A percentile compares a stretch with the other conserved stretches of the same genome.
Conservation (phyloP, 2,113 vertebrate genomes). For the Jacana jacana region DNA sequence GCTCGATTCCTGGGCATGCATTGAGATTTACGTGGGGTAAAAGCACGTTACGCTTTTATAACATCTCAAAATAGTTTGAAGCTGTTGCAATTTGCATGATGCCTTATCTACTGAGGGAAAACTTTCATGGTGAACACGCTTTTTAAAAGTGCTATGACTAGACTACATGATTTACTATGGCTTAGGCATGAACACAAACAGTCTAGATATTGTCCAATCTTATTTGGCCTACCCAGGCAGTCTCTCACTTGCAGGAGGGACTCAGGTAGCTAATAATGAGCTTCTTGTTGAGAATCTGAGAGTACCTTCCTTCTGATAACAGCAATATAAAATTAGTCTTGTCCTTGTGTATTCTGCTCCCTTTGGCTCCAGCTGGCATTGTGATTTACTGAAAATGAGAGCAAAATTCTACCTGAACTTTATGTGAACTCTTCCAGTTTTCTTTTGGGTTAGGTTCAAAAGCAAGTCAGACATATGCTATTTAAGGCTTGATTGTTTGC, state of each 20-base stretch:
- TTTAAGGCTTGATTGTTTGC: neutral
- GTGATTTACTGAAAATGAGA: neutral
- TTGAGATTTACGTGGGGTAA: fast-evolving
- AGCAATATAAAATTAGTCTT: neutral
- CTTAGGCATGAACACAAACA: neutral
- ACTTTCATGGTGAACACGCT: neutral
- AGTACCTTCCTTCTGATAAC: neutral
- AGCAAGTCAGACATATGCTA: neutral
- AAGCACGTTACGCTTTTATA: neutral
- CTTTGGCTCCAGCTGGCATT: neutral
- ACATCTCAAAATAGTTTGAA: neutral
- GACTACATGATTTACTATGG: neutral
- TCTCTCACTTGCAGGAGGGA: neutral
- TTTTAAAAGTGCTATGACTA: neutral
- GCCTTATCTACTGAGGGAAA: neutral
- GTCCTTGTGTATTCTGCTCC: neutral
- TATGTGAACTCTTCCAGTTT: neutral
- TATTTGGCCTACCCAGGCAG: neutral
- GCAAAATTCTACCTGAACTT: neutral
- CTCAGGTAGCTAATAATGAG: neutral
- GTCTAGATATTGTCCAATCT: neutral
- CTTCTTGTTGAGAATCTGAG: neutral
- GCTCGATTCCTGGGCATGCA: neutral
- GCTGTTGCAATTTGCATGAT: neutral
- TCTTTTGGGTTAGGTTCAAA: neutral